phyloP scores from a whole-genome alignment of 2,113 vertebrate genomes.

The Bubalus kerabau region DNA sequence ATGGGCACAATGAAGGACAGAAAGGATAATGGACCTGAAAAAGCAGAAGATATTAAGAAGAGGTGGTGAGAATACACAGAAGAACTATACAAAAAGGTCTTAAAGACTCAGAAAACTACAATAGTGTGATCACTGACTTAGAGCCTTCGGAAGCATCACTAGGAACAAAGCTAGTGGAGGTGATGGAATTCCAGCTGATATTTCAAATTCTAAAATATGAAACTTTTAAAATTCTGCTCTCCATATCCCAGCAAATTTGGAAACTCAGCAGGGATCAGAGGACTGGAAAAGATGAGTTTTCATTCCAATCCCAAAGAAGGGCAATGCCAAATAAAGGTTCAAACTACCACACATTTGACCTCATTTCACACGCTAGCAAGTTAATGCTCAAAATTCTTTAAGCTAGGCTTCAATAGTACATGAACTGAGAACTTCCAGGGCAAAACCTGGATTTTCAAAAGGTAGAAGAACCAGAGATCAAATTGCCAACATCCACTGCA shows the following conservation, averaged over 20 bases:
- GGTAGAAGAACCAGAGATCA: neutral
- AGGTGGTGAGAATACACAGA: neutral
- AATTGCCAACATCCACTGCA: neutral
- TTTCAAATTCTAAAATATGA: neutral
- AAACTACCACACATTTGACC: neutral
- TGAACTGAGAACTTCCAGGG: neutral
- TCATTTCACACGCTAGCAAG: neutral
- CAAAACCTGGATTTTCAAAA: neutral
- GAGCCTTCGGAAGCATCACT: neutral
- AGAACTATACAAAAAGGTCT: neutral
- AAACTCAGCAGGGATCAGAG: neutral
- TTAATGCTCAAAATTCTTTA: neutral
- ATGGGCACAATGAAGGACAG: neutral
- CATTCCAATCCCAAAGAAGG: neutral
- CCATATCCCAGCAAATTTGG: neutral
- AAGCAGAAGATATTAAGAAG: neutral
- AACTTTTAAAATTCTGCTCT: neutral
- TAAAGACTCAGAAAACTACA: neutral
- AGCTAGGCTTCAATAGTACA: neutral
- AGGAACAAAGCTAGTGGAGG: neutral
- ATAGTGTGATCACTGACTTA: neutral
- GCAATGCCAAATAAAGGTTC: neutral
- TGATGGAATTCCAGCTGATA: neutral
- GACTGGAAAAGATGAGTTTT: neutral
- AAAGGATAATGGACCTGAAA: neutral